A percentile compares a stretch with the other conserved stretches of the same genome.
These are phyloP conservation scores for Cryptosula pallasiana DNA, from an alignment of 2,888 invertebrate genomes.

Conservation along the genomic window DNA sequence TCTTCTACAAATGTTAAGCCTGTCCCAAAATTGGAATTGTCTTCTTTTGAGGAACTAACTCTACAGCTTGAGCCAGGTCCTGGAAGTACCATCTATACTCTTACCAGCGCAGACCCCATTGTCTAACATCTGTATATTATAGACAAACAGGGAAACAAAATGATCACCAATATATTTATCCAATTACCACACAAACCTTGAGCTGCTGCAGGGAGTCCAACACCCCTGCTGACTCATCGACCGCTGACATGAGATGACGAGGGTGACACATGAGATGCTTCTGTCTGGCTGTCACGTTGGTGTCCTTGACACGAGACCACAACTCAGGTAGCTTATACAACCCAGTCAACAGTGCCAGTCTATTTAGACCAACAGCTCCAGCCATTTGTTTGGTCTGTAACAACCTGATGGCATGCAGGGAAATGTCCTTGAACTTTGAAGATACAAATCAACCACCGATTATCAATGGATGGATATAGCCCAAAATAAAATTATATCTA, in stretches of 20 bases:
- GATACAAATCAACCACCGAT: no score
- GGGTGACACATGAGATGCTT: slow-evolving; percentile 50
- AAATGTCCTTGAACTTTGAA: no score
- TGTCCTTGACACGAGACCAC: not conserved
- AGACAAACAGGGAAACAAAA: not conserved
- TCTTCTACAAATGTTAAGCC: no score
- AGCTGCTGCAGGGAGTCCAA: not conserved
- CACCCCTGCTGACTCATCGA: slow-evolving; percentile 38
- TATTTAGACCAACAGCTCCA: slow-evolving; percentile 45
- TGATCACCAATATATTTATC: not conserved
- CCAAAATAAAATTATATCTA: no score
- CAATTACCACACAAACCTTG: not conserved
- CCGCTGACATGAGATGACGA: slow-evolving; percentile 46
- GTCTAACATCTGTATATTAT: not conserved
- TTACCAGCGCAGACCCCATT: not conserved
- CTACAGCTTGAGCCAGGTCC: not conserved
- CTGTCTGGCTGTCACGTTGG: slow-evolving; percentile 32
- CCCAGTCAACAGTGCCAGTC: slow-evolving; percentile 43
- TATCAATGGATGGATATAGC: no score
- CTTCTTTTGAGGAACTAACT: no score
- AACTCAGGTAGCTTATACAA: slow-evolving; percentile 38
- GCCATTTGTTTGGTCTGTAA: slow-evolving; percentile 47
- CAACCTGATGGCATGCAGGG: no score
- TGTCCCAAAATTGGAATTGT: no score
- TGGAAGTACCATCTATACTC: not conserved